Evolutionary conservation across 2,113 vertebrate species (phyloP), one percentile per base, ranked within the genome.

Genomic region (Macrotis lagotis): DNA sequence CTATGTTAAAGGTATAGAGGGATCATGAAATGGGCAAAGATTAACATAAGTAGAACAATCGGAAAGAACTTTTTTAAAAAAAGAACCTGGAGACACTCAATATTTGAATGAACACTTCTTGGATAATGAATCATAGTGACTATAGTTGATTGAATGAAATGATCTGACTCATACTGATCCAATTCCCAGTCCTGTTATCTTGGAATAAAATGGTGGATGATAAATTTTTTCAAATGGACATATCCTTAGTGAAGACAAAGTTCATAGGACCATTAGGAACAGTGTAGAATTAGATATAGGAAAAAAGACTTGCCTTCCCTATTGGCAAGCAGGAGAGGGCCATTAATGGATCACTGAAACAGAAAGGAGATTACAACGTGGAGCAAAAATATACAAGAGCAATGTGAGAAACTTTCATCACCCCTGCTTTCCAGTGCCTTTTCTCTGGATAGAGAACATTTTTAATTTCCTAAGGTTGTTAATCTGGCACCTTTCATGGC

Each of bases 401-500:
- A 91, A 92, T 91, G 14, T 22, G 92, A 50, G 37, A 91, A 89
- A 94, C 91, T 97, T 96, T 97, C 96, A 88, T 92, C 96, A 93
- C 96, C 95, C 96, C 92, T 31, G 44, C 88, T 52, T 92, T 89
- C 91, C 24, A 95, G 94, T 95, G 93, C 59, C 88, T 93, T 97
- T 96, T 95, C 96, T 95, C 94, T 93, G 66, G 66, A 92, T 83
- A 91, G 91, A 95, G 88, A 94, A 94, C 95, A 95, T 92, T 91
- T 96, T 95, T 96, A 95, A 94, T 96, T 97, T 97, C 90, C 93
- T 91, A 83, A 91, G 28, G 95, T 95, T 97, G 97, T 97, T 97
- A 97, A 97, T 97, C 96, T 97, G 97, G 97, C 96, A 97, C 97
- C 97, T 97, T 97, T 98, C 97, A 97, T 93, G 97, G 96, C 74